phyloP scores from a whole-genome alignment of 2,797 vertebrate genomes.

The Chromis chromis region DNA sequence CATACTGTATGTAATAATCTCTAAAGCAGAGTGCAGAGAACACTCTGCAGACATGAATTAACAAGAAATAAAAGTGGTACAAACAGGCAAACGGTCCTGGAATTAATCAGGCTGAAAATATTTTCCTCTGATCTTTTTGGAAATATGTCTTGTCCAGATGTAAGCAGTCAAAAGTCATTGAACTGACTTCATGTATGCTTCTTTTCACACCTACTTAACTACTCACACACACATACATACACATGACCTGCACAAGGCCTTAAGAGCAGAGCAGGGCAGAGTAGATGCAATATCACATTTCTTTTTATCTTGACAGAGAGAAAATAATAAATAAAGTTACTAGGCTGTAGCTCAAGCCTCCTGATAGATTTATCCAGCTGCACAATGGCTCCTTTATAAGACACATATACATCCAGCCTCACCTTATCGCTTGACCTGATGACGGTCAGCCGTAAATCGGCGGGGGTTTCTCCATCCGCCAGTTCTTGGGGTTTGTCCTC shows the following conservation, averaged over 20 bases:
- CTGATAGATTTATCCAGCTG: conserved; percentile 68
- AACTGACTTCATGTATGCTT: too few relatives aligned
- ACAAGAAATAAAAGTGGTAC: background rate
- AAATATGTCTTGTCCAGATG: conserved; percentile 6
- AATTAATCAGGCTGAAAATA: conserved; percentile 10
- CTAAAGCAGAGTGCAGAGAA: background rate
- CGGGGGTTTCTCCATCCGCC: conserved; percentile 50
- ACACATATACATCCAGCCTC: conserved; percentile 56
- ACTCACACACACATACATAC: conserved; percentile 7
- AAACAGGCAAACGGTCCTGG: background rate
- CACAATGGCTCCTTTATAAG: conserved; percentile 68
- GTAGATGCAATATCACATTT: conserved; percentile 49
- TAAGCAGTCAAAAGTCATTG: background rate
- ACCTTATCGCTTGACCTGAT: conserved; percentile 62
- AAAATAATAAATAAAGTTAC: conserved; percentile 69
- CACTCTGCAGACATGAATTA: background rate
- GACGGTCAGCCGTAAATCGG: conserved; percentile 75
- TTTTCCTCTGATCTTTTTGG: background rate
- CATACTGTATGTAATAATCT: background rate
- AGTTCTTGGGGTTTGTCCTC: conserved; percentile 30
- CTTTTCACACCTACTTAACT: background rate
- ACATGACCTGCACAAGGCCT: conserved; percentile 11
- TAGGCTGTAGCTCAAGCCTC: conserved; percentile 42
- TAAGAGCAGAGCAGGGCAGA: conserved; percentile 18
- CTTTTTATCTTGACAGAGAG: conserved; percentile 57